phyloP scores from a whole-genome alignment of 1,140 invertebrate species.

The Venturia canescens region DNA sequence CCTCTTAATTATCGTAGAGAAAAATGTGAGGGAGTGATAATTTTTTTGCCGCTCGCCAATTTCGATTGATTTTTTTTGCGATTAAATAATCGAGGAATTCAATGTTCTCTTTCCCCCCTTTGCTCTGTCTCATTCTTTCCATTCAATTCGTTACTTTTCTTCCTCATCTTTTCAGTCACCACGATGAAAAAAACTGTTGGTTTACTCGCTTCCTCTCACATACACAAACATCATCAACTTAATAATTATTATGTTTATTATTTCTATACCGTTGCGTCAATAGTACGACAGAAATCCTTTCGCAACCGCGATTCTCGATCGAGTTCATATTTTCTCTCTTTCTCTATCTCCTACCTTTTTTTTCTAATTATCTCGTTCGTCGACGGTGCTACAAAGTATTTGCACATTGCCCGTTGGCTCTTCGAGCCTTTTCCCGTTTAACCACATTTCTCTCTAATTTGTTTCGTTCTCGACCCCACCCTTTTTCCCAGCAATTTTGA shows the following conservation, averaged over 20 bases:
- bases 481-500: not conserved
- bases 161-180: too few species aligned
- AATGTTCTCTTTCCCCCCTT: too few species aligned
- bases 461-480: not conserved
- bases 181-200: too few species aligned
- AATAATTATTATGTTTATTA: conserved; percentile 14
- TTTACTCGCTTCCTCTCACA: too few species aligned
- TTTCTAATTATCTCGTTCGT: not conserved
- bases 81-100: too few species aligned
- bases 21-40: too few species aligned
- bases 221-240: too few species aligned
- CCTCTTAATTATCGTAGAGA: too few species aligned
- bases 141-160: too few species aligned
- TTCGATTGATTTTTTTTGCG: too few species aligned
- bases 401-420: conserved; percentile 36
- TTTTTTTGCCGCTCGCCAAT: too few species aligned
- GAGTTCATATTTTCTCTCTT: conserved; percentile 10
- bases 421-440: not conserved
- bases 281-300: not conserved
- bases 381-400: conserved; percentile 24
- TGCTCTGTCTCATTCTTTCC: too few species aligned
- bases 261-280: not conserved
- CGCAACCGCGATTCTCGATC: not conserved
- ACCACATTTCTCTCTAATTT: not conserved
- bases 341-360: not conserved